Evolutionary conservation across 2,888 invertebrate species (phyloP).

Genomic region (Hyppa rectilinea): DNA sequence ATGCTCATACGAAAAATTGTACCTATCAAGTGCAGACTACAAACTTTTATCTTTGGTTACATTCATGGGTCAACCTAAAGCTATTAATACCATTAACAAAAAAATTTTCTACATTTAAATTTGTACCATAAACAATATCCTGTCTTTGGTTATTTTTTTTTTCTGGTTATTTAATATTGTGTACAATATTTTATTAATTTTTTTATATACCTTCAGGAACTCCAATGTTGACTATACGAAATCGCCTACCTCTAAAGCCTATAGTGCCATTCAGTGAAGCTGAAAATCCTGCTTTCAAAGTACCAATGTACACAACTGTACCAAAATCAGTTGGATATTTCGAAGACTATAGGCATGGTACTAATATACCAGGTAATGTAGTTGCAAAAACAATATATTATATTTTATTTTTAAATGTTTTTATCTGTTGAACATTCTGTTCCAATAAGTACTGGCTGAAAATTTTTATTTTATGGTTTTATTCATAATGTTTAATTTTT

Average conservation of each 20-base stretch:
- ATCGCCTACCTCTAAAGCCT: constrained; percentile 92
- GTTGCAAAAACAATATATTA: neutral
- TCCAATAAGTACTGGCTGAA: too few relatives aligned
- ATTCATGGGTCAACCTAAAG: neutral
- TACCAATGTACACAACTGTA: constrained; percentile 91
- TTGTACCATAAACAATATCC: too few relatives aligned
- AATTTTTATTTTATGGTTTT: neutral
- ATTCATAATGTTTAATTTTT: constrained; percentile 59
- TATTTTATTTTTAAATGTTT: too few relatives aligned
- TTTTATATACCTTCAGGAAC: constrained; percentile 78
- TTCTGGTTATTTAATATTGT: neutral
- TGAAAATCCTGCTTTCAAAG: constrained; percentile 88
- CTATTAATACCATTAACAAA: neutral
- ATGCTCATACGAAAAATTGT: neutral
- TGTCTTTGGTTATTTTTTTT: too few relatives aligned
- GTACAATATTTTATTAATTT: neutral
- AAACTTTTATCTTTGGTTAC: neutral
- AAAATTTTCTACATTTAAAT: too few relatives aligned
- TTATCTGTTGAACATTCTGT: too few relatives aligned
- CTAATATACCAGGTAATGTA: constrained; percentile 93
- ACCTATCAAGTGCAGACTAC: neutral
- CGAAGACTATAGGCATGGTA: constrained; percentile 91
- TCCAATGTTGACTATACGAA: constrained; percentile 93
- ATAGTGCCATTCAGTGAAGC: constrained; percentile 91
- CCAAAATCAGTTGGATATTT: constrained; percentile 92